A percentile compares a stretch with the other conserved stretches of the same genome.
Evolutionary conservation across 2,113 vertebrate genomes (phyloP).

Genomic region (Phalacrocorax brasilianus): DNA sequence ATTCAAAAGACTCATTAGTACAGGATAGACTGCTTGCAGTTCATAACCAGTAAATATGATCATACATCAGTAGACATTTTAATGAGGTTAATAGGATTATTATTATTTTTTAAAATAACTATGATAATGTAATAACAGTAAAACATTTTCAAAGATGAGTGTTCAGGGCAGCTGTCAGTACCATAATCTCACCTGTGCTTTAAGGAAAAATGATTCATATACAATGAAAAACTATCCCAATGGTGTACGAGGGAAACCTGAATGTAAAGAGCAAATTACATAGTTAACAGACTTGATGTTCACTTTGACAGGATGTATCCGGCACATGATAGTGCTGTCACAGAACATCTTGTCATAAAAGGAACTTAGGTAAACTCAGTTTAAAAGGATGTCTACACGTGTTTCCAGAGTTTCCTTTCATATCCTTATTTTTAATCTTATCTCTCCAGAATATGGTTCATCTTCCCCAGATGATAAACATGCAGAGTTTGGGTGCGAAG

Average conservation of each 20-base stretch:
- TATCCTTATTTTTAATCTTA: neutral
- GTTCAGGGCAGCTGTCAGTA: neutral
- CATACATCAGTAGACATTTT: neutral
- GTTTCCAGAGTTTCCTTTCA: neutral
- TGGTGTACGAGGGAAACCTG: neutral
- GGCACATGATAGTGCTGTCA: neutral
- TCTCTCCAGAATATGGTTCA: neutral
- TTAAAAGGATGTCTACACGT: neutral
- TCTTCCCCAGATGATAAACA: neutral
- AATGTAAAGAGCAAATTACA: neutral
- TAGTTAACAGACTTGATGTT: neutral
- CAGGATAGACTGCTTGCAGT: neutral
- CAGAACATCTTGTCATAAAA: neutral
- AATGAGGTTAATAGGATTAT: conserved; percentile 47
- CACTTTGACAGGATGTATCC: neutral
- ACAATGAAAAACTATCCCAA: neutral
- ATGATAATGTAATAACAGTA: neutral
- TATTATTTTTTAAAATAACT: conserved; percentile 24
- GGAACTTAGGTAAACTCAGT: neutral
- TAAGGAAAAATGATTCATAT: neutral
- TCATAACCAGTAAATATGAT: neutral
- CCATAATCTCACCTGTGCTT: neutral
- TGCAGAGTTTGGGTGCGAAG: neutral
- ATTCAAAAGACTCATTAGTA: conserved; percentile 19
- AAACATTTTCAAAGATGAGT: neutral